These are phyloP conservation scores for Gastrophysa polygoni DNA, from an alignment of 2,888 invertebrate genomes.

Conservation along the genomic window DNA sequence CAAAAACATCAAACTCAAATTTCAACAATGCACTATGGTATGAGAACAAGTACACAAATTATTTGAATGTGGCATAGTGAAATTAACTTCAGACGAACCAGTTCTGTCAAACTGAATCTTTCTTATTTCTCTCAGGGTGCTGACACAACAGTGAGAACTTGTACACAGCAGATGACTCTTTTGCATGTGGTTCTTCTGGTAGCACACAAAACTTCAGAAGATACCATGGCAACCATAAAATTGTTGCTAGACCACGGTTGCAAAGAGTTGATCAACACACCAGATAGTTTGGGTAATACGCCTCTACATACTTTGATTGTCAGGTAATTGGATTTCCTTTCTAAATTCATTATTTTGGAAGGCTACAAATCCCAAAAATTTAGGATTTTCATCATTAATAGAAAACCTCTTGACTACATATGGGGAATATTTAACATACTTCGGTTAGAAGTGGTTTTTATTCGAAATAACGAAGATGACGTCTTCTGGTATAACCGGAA, in stretches of 20 bases:
- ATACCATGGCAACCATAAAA: slow-evolving; percentile 71
- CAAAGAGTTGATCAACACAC: slow-evolving; percentile 73
- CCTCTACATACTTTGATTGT: slow-evolving; percentile 72
- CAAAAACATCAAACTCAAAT: too few relatives aligned
- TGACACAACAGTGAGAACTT: slow-evolving; percentile 71
- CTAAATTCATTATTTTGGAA: neutral
- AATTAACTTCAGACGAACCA: too few relatives aligned
- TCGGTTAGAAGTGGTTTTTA: too few relatives aligned
- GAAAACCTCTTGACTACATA: too few relatives aligned
- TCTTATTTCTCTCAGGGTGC: slow-evolving; percentile 60
- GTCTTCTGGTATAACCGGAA: too few relatives aligned
- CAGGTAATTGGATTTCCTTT: slow-evolving; percentile 51
- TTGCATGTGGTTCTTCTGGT: slow-evolving; percentile 72
- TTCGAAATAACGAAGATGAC: too few relatives aligned
- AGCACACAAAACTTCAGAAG: slow-evolving; percentile 72
- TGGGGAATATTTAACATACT: too few relatives aligned
- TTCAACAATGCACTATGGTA: too few relatives aligned
- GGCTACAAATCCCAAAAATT: too few relatives aligned
- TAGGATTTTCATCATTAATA: too few relatives aligned
- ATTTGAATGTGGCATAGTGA: too few relatives aligned
- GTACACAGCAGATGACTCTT: slow-evolving; percentile 74
- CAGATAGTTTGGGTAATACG: slow-evolving; percentile 75
- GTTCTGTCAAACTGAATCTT: neutral
- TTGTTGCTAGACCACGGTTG: slow-evolving; percentile 75
- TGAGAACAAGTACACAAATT: too few relatives aligned